phyloP scores from a whole-genome alignment of 1,140 invertebrate species.

The Drosophila ananassae region DNA sequence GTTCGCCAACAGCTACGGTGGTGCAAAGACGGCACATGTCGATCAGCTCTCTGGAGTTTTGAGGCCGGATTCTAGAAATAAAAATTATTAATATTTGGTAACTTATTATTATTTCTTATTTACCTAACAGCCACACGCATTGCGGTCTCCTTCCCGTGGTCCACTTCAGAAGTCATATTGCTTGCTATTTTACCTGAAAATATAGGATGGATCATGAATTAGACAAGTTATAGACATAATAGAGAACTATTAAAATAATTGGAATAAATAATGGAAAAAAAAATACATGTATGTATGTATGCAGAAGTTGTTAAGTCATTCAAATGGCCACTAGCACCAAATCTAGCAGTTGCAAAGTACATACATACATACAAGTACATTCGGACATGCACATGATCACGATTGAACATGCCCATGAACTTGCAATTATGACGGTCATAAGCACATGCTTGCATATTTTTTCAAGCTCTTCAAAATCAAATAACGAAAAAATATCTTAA shows the following conservation, averaged over 20 bases:
- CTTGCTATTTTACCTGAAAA: slow-evolving; percentile 9
- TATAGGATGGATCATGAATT: not conserved
- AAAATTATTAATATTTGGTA: not conserved
- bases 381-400: not conserved
- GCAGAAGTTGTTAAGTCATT: not conserved
- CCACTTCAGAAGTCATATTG: slow-evolving; percentile 31
- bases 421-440: not conserved
- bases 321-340: not conserved
- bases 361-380: too few relatives aligned
- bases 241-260: too few relatives aligned
- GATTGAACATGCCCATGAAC: not conserved
- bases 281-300: not conserved
- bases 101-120: not conserved
- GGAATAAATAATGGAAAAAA: too few relatives aligned
- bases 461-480: not conserved
- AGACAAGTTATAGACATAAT: too few relatives aligned
- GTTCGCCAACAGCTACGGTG: slow-evolving; percentile 92
- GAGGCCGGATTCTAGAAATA: slow-evolving; percentile 93
- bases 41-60: slow-evolving; percentile 95
- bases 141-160: slow-evolving; percentile 16
- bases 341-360: not conserved
- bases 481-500: not conserved
- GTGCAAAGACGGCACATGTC: slow-evolving; percentile 98
- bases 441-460: not conserved
- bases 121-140: slow-evolving; percentile 47